Evolutionary conservation across 2,797 vertebrate species (phyloP).

Genomic region (Leptodactylus fallax): DNA sequence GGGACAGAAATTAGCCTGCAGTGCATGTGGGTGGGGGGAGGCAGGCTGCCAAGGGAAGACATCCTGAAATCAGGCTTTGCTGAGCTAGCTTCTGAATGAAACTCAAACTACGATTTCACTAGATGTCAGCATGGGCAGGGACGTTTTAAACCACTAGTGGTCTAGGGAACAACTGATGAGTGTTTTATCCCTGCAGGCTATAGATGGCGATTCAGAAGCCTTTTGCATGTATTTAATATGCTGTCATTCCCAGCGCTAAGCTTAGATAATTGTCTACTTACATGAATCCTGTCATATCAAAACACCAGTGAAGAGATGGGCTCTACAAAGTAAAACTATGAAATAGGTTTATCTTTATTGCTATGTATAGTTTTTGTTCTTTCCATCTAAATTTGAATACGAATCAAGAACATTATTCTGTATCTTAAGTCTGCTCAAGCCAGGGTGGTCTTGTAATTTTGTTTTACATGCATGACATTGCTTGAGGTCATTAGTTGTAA

Average conservation of each 20-base stretch:
- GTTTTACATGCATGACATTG: conserved; percentile 84
- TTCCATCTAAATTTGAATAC: conserved; percentile 79
- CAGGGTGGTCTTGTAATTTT: conserved; percentile 86
- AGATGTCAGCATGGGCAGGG: conserved; percentile 75
- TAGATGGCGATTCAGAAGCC: conserved; percentile 72
- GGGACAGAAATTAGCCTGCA: conserved; percentile 81
- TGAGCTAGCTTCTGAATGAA: conserved; percentile 72
- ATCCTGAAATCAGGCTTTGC: conserved; percentile 74
- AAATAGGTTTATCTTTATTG: conserved; percentile 78
- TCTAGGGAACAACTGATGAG: conserved; percentile 75
- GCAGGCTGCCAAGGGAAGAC: conserved; percentile 77
- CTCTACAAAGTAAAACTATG: conserved; percentile 78
- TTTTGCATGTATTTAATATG: conserved; percentile 70
- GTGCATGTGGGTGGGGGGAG: conserved; percentile 77
- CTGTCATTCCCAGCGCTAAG: conserved; percentile 77
- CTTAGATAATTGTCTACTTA: conserved; percentile 82
- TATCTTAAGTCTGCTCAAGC: conserved; percentile 80
- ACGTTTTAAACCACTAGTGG: conserved; percentile 77
- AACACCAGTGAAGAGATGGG: conserved; percentile 74
- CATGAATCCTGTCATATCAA: conserved; percentile 76
- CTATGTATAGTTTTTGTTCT: conserved; percentile 70
- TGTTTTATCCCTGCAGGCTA: conserved; percentile 74
- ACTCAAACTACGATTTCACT: conserved; percentile 76
- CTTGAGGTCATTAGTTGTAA: conserved; percentile 85
- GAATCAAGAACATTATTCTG: conserved; percentile 82